Evolutionary conservation across 2,888 invertebrate genomes (phyloP), one percentile per base, ranked within the genome.

Genomic region (Minunthozetes semirufus): DNA sequence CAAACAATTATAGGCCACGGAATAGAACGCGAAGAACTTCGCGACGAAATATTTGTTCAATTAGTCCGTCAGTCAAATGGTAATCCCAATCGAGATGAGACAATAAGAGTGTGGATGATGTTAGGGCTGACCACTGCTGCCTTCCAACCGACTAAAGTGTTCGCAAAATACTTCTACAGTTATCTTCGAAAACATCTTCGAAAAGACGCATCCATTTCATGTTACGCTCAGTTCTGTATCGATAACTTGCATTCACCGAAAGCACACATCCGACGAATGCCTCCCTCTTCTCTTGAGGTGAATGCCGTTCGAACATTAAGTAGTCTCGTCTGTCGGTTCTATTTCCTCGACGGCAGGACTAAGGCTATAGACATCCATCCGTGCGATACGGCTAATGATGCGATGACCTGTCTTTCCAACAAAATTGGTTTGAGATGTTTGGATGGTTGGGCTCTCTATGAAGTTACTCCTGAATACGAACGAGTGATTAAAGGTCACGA

Each of bases 321-420:
- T 74, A 94, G 94, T 0, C 91, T 96, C 79, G 93, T 95, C 0
- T 94, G 94, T 82, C 88, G 83, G 70, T 94, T 96, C 84, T 94
- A 94, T 86, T 94, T 96, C 85, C 86, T 96, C 82, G 95, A 96
- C 83, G 94, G 94, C 0, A 88, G 94, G 74, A 94, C 94, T 0
- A 96, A 95, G 83, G 94, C 95, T 0, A 92, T 96, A 77, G 94
- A 94, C 83, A 92, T 96, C 29, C 94, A 94, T 85, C 94, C 95
- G 0, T 93, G 93, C 0, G 94, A 96, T 82, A 94, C 94, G 2
- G 94, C 94, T 0, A 89, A 90, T 27, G 94, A 94, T 81, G 94
- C 94, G 0, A 90, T 94, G 3, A 88, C 89, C 2, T 90, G 93
- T 79, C 85, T 96, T 38, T 93, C 94, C 0, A 93, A 94, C 82